phyloP scores from a whole-genome alignment of 2,113 vertebrate genomes.

The Tautogolabrus adspersus region DNA sequence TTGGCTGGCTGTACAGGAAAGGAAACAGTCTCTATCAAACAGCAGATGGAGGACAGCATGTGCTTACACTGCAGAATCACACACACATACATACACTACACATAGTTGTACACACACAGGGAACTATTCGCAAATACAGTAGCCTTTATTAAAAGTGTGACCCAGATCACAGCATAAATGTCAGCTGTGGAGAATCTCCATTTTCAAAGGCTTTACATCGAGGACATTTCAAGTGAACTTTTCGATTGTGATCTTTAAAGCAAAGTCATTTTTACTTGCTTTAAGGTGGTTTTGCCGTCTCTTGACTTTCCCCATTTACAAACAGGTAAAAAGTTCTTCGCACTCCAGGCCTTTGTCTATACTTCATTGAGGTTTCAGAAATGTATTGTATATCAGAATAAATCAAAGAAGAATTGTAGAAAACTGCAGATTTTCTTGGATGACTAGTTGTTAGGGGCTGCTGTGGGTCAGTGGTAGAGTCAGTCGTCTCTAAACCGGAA shows the following conservation, averaged over 20 bases:
- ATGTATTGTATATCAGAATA: too few species aligned
- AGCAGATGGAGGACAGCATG: constrained; percentile 83
- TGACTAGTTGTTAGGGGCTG: too few species aligned
- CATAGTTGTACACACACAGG: constrained; percentile 10
- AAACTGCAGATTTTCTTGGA: too few species aligned
- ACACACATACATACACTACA: constrained; percentile 54
- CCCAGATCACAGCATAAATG: constrained; percentile 46
- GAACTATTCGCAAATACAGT: constrained; percentile 22
- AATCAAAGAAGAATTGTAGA: too few species aligned
- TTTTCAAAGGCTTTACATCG: neutral
- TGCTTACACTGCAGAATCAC: constrained; percentile 79
- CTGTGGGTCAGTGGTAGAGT: too few species aligned
- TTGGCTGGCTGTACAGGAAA: constrained; percentile 78
- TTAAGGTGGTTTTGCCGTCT: constrained; percentile 23
- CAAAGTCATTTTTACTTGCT: constrained; percentile 15
- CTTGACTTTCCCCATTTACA: neutral
- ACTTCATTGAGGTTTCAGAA: too few species aligned
- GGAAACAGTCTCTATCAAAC: constrained; percentile 80
- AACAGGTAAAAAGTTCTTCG: too few species aligned
- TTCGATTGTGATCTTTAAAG: constrained; percentile 30
- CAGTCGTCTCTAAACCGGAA: too few species aligned
- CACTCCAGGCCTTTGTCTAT: too few species aligned
- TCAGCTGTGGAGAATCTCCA: constrained; percentile 15
- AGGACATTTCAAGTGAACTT: constrained; percentile 38
- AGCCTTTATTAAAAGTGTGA: constrained; percentile 55